Evolutionary conservation across 2,797 vertebrate genomes (phyloP).

Genomic region (Ceyx erithaca): DNA sequence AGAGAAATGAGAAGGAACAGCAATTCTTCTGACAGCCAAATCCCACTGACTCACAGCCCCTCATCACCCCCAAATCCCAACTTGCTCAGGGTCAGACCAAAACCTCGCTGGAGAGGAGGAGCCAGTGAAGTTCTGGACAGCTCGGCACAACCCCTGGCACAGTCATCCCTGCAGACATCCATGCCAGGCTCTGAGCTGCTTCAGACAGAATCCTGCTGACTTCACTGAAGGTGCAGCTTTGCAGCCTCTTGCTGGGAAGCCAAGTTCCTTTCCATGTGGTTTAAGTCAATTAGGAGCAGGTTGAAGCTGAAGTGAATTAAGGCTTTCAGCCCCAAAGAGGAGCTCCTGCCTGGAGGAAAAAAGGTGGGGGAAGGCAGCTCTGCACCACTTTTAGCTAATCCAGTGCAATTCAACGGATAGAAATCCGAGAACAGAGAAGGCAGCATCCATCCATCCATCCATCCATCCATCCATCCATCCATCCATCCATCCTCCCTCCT

Average conservation of each 20-base stretch:
- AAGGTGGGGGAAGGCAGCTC: conserved; percentile 51
- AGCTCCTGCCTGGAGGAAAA: conserved; percentile 24
- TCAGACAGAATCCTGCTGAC: background rate
- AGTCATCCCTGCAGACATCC: background rate
- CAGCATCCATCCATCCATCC: conserved; percentile 32
- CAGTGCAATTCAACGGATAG: conserved; percentile 23
- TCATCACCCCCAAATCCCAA: background rate
- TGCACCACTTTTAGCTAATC: conserved; percentile 62
- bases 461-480: background rate
- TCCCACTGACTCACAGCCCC: background rate
- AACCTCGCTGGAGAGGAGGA: background rate
- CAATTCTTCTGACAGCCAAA: background rate
- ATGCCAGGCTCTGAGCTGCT: background rate
- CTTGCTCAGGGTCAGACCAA: background rate
- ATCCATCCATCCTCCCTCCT: background rate
- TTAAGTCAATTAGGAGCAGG: conserved; percentile 66
- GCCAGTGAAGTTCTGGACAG: background rate
- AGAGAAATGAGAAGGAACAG: conserved; percentile 25
- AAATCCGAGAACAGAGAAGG: conserved; percentile 32
- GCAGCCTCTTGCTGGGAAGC: conserved; percentile 38
- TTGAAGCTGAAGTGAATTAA: conserved; percentile 68
- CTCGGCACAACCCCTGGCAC: background rate
- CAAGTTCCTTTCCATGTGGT: conserved; percentile 17
- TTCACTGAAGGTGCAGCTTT: conserved; percentile 30
- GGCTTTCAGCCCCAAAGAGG: conserved; percentile 2